Evolutionary conservation across 2,797 vertebrate species (phyloP).

Genomic region (Rhinophrynus dorsalis): DNA sequence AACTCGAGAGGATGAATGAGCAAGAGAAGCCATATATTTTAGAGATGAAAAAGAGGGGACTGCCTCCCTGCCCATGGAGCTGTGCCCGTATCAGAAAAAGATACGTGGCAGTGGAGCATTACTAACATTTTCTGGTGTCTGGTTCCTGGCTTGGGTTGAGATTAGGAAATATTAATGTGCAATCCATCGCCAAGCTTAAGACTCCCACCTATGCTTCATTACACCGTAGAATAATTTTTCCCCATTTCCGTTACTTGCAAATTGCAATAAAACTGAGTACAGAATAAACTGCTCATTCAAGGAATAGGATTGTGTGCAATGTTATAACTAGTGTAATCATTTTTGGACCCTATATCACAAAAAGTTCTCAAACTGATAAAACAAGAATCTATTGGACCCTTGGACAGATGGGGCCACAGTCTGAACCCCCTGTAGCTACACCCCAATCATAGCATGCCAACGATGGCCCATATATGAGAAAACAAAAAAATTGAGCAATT

Average conservation of each 20-base stretch:
- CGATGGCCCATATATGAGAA: no score
- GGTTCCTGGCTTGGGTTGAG: slow-evolving; percentile 14
- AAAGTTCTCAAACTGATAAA: slow-evolving; percentile 71
- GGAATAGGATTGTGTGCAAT: no score
- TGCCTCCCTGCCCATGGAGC: slow-evolving; percentile 11
- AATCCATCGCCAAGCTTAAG: slow-evolving; percentile 5
- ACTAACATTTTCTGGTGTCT: slow-evolving; percentile 21
- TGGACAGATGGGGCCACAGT: no score
- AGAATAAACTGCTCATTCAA: no score
- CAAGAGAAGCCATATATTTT: slow-evolving; percentile 27
- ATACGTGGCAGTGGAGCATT: background rate
- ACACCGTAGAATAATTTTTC: no score
- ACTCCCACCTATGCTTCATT: background rate
- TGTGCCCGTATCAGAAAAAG: slow-evolving; percentile 5
- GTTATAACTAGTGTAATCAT: no score
- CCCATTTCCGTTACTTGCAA: no score
- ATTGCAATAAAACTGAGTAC: no score
- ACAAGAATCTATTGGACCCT: no score
- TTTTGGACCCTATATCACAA: slow-evolving; percentile 55
- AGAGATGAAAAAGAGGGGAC: slow-evolving; percentile 5
- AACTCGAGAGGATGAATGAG: slow-evolving; percentile 32
- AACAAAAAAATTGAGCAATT: no score
- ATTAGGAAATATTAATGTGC: slow-evolving; percentile 12
- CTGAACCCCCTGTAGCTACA: no score
- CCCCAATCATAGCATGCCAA: no score